Evolutionary conservation across 2,888 invertebrate genomes (phyloP), one percentile per base, ranked within the genome.

Genomic region (Parasteatoda lunata): DNA sequence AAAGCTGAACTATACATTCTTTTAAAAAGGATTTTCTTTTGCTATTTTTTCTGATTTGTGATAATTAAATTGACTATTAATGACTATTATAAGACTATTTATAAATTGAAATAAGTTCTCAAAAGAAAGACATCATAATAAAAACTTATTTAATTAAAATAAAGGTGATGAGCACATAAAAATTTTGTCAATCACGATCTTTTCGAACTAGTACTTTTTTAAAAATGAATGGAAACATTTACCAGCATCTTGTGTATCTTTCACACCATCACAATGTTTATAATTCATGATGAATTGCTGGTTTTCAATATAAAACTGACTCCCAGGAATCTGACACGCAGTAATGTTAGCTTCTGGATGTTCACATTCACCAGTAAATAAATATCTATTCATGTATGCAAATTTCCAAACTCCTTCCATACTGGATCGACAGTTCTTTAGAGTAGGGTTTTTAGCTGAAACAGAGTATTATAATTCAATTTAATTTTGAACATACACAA

Each of bases 321-420:
- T 97, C 85, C 98, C 98, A 4, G 98, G 97, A 45, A 96, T 96
- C 93, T 98, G 98, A 91, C 98, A 98, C 0, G 98, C 98, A 90
- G 95, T 94, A 89, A 98, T 97, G 91, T 96, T 95, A 4, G 97
- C 97, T 92, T 96, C 97, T 0, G 91, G 96, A 91, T 97, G 94
- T 90, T 95, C 94, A 91, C 98, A 98, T 92, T 97, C 97, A 76
- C 97, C 97, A 45, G 97, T 97, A 91, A 97, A 97, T 88, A 90
- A 90, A 75, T 90, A 90, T 72, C 96, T 94, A 92, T 97, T 97
- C 92, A 96, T 96, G 92, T 96, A 97, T 1, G 96, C 95, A 93
- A 98, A 98, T 90, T 97, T 97, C 97, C 97, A 98, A n/a, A 97
- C 97, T 82, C 97, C 97, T 93, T 98, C 97, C 65, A 98, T 93